phyloP scores from a whole-genome alignment of 2,113 vertebrate genomes.

The Takifugu bimaculatus region DNA sequence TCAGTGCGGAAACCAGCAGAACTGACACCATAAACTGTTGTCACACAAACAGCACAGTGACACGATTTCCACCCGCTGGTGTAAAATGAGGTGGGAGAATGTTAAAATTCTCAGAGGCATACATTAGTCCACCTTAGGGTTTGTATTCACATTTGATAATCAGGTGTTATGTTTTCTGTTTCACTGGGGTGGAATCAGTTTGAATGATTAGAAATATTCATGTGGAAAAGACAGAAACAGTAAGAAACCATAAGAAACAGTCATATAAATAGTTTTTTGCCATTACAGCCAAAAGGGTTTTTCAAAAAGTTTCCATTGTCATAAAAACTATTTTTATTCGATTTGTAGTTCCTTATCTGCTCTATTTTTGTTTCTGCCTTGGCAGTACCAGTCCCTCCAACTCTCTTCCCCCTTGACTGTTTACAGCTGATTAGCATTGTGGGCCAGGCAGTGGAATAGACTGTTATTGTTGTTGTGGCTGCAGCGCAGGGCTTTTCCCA shows the following conservation, averaged over 20 bases:
- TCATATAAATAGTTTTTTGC: too few species aligned
- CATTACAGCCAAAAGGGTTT: too few species aligned
- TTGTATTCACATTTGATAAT: conserved; percentile 39
- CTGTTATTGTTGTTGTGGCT: conserved; percentile 44
- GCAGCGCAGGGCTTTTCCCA: conserved; percentile 55
- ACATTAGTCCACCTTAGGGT: not conserved
- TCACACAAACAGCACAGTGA: conserved; percentile 55
- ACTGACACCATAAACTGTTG: not conserved
- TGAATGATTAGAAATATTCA: conserved; percentile 7
- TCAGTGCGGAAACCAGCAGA: conserved; percentile 1
- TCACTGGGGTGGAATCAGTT: not conserved
- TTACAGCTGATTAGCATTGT: conserved; percentile 62
- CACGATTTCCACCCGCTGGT: conserved; percentile 36
- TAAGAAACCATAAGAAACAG: too few species aligned
- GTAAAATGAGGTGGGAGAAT: conserved; percentile 42
- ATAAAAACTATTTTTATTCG: not conserved
- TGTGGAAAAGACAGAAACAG: conserved; percentile 12
- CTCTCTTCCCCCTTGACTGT: conserved; percentile 4
- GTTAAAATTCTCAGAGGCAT: conserved; percentile 46
- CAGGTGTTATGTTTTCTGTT: conserved; percentile 40
- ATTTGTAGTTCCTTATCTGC: conserved; percentile 5
- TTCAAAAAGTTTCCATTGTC: too few species aligned
- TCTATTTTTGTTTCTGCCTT: conserved; percentile 18
- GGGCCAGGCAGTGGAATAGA: conserved; percentile 4
- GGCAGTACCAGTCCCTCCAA: not conserved